Evolutionary conservation across 2,888 invertebrate species (phyloP), one percentile per base, ranked within the genome.

Genomic region (Caradrina kadenii): DNA sequence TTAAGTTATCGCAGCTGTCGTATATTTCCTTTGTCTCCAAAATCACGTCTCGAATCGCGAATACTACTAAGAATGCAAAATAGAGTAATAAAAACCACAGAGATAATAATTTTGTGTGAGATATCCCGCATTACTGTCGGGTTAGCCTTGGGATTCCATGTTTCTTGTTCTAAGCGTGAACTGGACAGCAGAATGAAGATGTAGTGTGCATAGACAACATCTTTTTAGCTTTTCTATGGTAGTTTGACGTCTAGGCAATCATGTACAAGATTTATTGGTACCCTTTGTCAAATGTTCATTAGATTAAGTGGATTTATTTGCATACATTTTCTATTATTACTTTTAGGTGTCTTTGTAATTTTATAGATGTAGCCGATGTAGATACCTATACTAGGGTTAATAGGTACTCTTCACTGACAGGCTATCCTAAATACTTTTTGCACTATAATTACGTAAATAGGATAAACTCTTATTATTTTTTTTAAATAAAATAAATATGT

Each of bases 41-140:
- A 66, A 56, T 61, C 68, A 53, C 49, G 26, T 59, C 15, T 7
- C 63, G 15, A 17, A 42, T 48, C 35, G 13, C 35, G 13, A n/a
- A 22, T 31, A 22, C 17, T 11, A 61, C 42, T 4, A 58, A 31
- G 35, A 60, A 63, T 69, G 63, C 53, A 54, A 35, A 76, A 60
- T 61, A 63, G 50, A 64, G 15, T n/a, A 49, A 61, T 31, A 69
- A 69, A 63, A 76, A 59, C 35, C 31, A 31, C 42, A n/a, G 60
- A 55, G 55, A 60, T 56, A 61, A 48, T 48, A 50, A 56, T 76
- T 48, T 56, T 26, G 59, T 21, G n/a, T 21, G 26, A 52, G 69
- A 56, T 53, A 42, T 73, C 58, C 53, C 31, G 15, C 49, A 58
- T 48, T 39, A 61, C 11, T 53, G 22, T 35, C 11, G 35, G 39